A percentile compares a stretch with the other conserved stretches of the same genome.
Evolutionary conservation across 2,797 vertebrate genomes (phyloP).

Genomic region (Buceros bicornis): DNA sequence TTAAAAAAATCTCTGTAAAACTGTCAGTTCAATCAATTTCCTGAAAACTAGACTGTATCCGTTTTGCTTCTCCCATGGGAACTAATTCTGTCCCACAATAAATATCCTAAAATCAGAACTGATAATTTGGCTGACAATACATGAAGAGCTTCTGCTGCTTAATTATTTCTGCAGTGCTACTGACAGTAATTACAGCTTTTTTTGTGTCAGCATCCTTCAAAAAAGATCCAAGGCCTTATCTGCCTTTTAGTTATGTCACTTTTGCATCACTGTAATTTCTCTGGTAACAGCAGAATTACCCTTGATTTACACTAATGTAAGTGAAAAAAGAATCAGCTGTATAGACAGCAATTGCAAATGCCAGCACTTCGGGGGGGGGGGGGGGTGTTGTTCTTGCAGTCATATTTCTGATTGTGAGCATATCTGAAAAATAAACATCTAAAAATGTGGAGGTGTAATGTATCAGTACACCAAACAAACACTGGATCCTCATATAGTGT

Average conservation of each 20-base stretch:
- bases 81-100: background rate
- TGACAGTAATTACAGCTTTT: conserved; percentile 50
- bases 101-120: conserved; percentile 21
- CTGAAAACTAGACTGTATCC: background rate
- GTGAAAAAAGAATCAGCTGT: background rate
- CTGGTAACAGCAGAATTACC: background rate
- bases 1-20: background rate
- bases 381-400: background rate
- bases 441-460: background rate
- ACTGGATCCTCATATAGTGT: background rate
- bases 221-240: background rate
- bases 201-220: conserved; percentile 34
- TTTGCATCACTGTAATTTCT: conserved; percentile 9
- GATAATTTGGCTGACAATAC: conserved; percentile 42
- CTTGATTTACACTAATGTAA: background rate
- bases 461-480: background rate
- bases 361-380: background rate
- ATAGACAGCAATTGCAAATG: background rate
- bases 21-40: background rate
- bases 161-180: conserved; percentile 43
- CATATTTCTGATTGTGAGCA: background rate
- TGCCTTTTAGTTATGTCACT: conserved; percentile 12
- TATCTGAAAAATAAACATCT: background rate
- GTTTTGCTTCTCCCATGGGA: background rate
- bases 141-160: conserved; percentile 1